Conservation (phyloP, 2,113 vertebrate genomes). For the Leucopsar rothschildi region DNA sequence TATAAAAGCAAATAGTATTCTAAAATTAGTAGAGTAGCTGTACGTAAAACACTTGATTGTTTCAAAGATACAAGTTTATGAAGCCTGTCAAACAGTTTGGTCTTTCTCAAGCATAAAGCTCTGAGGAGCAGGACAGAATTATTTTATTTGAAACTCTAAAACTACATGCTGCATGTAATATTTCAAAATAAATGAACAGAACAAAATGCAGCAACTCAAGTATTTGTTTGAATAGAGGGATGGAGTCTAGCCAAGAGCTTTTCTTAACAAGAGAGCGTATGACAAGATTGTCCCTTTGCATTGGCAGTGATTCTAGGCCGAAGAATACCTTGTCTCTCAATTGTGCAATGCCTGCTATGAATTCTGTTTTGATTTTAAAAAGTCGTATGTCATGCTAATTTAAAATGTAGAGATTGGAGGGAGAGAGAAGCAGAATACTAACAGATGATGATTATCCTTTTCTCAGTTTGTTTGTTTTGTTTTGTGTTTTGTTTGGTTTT, state of each 20-base stretch:
- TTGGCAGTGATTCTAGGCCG: neutral
- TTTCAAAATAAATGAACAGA: neutral
- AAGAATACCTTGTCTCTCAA: neutral
- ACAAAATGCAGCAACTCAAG: neutral
- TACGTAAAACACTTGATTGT: neutral
- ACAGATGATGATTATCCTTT: neutral
- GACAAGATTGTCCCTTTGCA: neutral
- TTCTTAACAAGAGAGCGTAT: neutral
- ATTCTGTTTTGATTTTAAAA: neutral
- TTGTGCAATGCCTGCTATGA: neutral
- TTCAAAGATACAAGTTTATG: neutral
- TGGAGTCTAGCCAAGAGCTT: neutral
- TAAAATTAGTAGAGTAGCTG: neutral
- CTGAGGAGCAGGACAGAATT: neutral
- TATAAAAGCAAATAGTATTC: neutral
- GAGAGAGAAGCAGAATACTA: neutral
- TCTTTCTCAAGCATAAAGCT: neutral
- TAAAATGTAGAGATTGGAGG: neutral
- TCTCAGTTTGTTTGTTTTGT: neutral
- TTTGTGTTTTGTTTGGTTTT: neutral
- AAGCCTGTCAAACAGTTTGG: neutral
- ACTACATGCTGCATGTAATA: neutral
- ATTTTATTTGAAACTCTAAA: neutral
- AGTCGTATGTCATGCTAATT: neutral
- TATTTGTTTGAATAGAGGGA: neutral